These are phyloP conservation scores for Blastobasis lacticolella DNA, from an alignment of 2,888 invertebrate species.

Conservation along the genomic window DNA sequence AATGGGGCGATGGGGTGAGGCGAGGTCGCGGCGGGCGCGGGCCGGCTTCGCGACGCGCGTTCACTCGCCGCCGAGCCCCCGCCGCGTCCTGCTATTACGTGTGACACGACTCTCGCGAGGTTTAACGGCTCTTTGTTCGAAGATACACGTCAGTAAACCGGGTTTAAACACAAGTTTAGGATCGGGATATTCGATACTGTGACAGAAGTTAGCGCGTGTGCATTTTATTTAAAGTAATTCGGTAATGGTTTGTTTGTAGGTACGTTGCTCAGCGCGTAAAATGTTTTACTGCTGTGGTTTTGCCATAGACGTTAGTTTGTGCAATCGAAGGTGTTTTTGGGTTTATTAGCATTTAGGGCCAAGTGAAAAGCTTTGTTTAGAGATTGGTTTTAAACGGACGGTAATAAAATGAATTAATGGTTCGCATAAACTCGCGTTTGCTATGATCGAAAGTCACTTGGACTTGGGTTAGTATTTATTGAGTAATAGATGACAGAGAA, in stretches of 20 bases:
- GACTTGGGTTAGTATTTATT: too few relatives aligned
- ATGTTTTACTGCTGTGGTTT: conserved; percentile 63
- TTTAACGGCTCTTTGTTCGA: conserved; percentile 65
- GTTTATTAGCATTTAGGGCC: conserved; percentile 59
- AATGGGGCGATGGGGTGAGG: conserved; percentile 66
- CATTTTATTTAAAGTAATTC: conserved; percentile 61
- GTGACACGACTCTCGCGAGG: conserved; percentile 30
- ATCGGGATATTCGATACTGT: conserved; percentile 41
- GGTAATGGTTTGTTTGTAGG: conserved; percentile 49
- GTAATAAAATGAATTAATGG: too few relatives aligned
- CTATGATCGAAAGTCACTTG: too few relatives aligned
- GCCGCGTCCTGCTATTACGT: conserved; percentile 47
- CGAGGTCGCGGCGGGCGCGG: conserved; percentile 58
- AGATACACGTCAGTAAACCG: conserved; percentile 46
- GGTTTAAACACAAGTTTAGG: conserved; percentile 49
- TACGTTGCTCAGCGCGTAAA: conserved; percentile 36
- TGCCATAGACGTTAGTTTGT: conserved; percentile 57
- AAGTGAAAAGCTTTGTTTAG: conserved; percentile 30
- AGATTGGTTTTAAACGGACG: too few relatives aligned
- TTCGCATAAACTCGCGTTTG: too few relatives aligned
- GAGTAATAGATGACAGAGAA: too few relatives aligned
- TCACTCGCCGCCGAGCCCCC: conserved; percentile 61
- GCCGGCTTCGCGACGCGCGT: conserved; percentile 56
- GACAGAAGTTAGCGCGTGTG: conserved; percentile 58
- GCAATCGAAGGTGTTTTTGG: conserved; percentile 65